Evolutionary conservation across 2,113 vertebrate species (phyloP).

Genomic region (Burhinus oedicnemus): DNA sequence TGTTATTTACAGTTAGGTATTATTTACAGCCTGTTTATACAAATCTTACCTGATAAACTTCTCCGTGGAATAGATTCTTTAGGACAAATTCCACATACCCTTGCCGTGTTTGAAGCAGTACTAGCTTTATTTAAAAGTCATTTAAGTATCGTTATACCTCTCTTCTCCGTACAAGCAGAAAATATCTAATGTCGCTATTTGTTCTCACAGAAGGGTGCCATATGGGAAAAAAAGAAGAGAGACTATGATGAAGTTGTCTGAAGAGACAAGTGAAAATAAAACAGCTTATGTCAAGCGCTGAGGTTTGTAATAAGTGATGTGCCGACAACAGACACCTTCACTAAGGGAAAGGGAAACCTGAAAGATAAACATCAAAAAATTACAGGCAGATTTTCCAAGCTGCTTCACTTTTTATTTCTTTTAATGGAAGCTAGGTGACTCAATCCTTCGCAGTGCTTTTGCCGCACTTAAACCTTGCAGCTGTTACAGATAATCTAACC

Average conservation of each 20-base stretch:
- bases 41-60: neutral
- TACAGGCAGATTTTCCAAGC: neutral
- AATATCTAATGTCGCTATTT: neutral
- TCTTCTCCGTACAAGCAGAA: neutral
- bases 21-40: neutral
- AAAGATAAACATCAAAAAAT: neutral
- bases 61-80: neutral
- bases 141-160: neutral
- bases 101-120: neutral
- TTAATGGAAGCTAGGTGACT: neutral
- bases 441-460: neutral
- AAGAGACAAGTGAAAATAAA: conserved; percentile 40
- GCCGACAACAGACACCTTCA: neutral
- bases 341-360: neutral
- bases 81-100: neutral
- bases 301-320: neutral
- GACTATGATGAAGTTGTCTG: neutral
- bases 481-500: neutral
- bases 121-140: neutral
- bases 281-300: neutral
- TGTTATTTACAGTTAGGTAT: neutral
- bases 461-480: neutral
- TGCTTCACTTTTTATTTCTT: neutral
- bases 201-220: neutral
- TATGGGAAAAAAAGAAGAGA: neutral